Evolutionary conservation across 2,113 vertebrate genomes (phyloP).

Genomic region (Colinus virginianus): DNA sequence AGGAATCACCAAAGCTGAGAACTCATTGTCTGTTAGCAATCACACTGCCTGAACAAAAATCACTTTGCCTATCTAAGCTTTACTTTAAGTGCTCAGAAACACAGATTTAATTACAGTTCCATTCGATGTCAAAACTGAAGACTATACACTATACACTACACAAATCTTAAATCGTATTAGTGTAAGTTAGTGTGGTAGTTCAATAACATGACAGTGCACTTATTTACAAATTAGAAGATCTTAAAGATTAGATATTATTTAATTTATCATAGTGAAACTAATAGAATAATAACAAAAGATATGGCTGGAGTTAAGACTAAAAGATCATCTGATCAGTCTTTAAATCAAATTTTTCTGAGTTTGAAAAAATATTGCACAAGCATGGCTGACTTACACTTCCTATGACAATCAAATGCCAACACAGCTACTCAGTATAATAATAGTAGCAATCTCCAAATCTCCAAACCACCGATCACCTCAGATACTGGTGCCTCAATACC

Average conservation of each 20-base stretch:
- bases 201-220: background rate
- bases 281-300: background rate
- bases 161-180: background rate
- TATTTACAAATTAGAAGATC: background rate
- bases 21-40: background rate
- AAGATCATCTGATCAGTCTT: background rate
- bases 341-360: background rate
- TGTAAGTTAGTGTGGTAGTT: background rate
- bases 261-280: background rate
- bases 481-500: background rate
- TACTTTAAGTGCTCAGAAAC: background rate
- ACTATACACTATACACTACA: background rate
- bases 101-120: background rate
- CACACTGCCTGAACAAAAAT: background rate
- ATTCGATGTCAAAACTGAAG: background rate
- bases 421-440: background rate
- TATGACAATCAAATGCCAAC: background rate
- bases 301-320: background rate
- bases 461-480: background rate
- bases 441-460: background rate
- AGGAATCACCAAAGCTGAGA: background rate
- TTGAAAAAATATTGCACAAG: background rate
- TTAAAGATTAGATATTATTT: background rate
- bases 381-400: background rate
- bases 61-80: background rate